Base-by-base conservation (phyloP, 2,113 vertebrate species). In the Sander vitreus region DNA sequence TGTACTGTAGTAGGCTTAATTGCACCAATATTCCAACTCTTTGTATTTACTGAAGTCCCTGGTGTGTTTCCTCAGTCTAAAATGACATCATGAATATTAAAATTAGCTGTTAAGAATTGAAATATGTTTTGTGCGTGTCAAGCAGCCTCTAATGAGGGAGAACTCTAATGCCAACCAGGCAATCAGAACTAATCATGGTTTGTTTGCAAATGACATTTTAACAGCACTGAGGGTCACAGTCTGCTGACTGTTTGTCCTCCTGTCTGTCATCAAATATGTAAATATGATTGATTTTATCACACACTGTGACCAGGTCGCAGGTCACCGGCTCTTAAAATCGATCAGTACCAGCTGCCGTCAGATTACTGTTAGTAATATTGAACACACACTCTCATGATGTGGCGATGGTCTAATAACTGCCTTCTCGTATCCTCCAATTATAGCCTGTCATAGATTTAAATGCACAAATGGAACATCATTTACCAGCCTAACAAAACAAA, bases 201-300 rank as follows among this genome's bases (percentile, higher is more conserved):
- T 58, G 48, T 70, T 73, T 58, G 48, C 48, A 25, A 27, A 65
- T 82, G 60, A 25, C 36, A 39, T 27, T 39, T 72, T 21, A 62
- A 50, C 65, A 62, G 13, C 73, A 15, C 23, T 3, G 25, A 69
- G 59, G 12, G 15, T 76, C 48, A 6, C 18, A 16, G 21, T 74
- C 36, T 5, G 14, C 23, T 76, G 39, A 4, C 43, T n/a, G 23
- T n/a, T 4, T 1, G 10, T 68, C 6, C 21, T 71, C 21, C 15
- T 58, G 47, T 79, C 23, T 75, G 76, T 77, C 69, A 73, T 82
- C 55, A 68, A 36, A 86, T n/a, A 67, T 53, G 58, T 65, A 57
- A 81, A 76, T 74, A 14, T 25, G 67, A 76, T 47, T 81, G 70
- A 45, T 78, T 14, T 23, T 19, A 59, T 62, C 45, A 27, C 63